Evolutionary conservation across 1,140 invertebrate species (phyloP).

Genomic region (Drosophila chauvacae): DNA sequence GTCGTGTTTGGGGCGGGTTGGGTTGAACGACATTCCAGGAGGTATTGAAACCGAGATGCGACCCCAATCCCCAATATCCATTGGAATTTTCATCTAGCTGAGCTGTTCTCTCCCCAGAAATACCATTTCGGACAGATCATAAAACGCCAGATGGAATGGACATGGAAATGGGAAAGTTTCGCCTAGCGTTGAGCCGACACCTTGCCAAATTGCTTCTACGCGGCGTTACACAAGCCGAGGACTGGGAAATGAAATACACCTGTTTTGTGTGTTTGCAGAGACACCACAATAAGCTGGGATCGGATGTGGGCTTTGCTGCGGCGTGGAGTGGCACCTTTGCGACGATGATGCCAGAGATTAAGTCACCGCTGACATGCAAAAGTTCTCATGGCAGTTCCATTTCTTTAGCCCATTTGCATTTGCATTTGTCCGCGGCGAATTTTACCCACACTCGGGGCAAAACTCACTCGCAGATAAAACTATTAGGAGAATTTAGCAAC

Average conservation of each 20-base stretch:
- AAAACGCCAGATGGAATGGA: conserved; percentile 26
- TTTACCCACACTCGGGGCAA: conserved; percentile 56
- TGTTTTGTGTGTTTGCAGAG: conserved; percentile 5
- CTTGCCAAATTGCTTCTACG: conserved; percentile 71
- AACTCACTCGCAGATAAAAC: conserved; percentile 60
- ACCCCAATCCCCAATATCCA: conserved; percentile 7
- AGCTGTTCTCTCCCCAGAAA: conserved; percentile 33
- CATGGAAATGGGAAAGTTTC: conserved; percentile 58
- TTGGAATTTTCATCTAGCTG: conserved; percentile 33
- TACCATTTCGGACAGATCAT: conserved; percentile 56
- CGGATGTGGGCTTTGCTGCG: conserved; percentile 46
- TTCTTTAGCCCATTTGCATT: conserved; percentile 75
- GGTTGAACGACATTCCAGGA: conserved; percentile 59
- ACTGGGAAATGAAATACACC: conserved; percentile 21
- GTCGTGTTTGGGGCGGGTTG: conserved; percentile 36
- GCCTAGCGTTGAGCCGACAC: conserved; percentile 63
- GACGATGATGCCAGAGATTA: conserved; percentile 73
- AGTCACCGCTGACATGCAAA: conserved; percentile 61
- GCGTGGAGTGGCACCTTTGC: conserved; percentile 37
- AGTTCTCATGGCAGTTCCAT: conserved; percentile 78
- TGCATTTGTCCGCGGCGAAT: conserved; percentile 39
- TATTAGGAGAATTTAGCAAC: conserved; percentile 82
- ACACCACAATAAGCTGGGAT: conserved; percentile 29
- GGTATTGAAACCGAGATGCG: conserved; percentile 4
- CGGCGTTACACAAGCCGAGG: conserved; percentile 30